Base-by-base conservation (phyloP, 2,888 invertebrate species). In the Congeria kusceri region DNA sequence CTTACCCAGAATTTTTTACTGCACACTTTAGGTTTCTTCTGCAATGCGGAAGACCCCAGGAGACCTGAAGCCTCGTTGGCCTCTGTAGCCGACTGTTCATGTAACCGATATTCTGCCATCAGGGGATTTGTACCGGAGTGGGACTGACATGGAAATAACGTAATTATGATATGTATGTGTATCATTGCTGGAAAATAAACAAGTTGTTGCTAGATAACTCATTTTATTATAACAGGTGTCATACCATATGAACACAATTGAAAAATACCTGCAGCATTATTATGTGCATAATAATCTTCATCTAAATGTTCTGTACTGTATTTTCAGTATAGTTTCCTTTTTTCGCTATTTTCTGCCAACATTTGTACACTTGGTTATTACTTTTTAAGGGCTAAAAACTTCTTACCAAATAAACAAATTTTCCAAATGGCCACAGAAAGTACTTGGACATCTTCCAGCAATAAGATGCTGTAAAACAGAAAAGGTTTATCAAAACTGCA, bases 361-460 rank as follows among this genome's bases (percentile, higher is more conserved):
- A 39, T 9, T 15, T 39, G 39, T 39, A 11, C 9, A 39, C 39
- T 39, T 39, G 3, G 3, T 39, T 39, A 15, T 39, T 13, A 39
- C 1, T 13, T 39, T 3, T 39, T 15, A 9, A 39, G 39, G 39
- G 3, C 15, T 39, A 15, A 39, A 39, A 3, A 39, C 59, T 72
- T 11, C 78, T 78, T 79, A 91, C 92, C 84, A 89, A 78, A 61
- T 91, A 89, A 2, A 92, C 88, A 88, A 92, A 91, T 72, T 92
- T 92, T 23, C 91, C 91, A 89, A 92, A 92, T 5, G 92, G 92
- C 92, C 92, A 92, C 4, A 92, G 61, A 65, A 91, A 92, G 77
- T 92, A 92, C 2, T 71, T 70, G 0, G 90, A 87, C 88, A 92
- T 86, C 46, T 81, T 87, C 81, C 86, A 86, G 71, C 92, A 91